Base-by-base conservation (phyloP, 2,888 invertebrate species). In the Holacanthella duospinosa region DNA sequence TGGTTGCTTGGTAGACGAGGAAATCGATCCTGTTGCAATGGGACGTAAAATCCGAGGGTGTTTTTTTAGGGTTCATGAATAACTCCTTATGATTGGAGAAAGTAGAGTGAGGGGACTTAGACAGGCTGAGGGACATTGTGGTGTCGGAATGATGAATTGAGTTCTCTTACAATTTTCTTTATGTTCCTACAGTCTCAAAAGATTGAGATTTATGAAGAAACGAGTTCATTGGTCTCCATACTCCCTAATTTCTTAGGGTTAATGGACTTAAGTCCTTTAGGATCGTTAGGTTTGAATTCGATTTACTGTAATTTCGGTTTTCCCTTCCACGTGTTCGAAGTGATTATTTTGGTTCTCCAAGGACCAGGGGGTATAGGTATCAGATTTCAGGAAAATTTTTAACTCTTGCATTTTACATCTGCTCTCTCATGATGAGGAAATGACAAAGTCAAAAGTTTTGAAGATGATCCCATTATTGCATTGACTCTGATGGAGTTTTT, bases 201-300 rank as follows among this genome's bases (percentile, higher is more conserved):
- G 48, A 48, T 48, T 48, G 48, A 48, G 48, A 48, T 48, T 48
- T 48, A 48, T 48, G 48, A 48, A 48, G 48, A 48, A 48, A 16
- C n/a, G 48, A 48, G n/a, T 9, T 9, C 6, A 48, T 9, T 9
- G 6, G 21, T 16, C 12, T 48, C 4, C 21, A 21, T 9, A 21
- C 19, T 21, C 48, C 48, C 4, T 4, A 48, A 48, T 48, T 48
- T 48, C 48, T 48, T 21, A 16, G 36, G 36, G 16, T 36, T 36
- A 36, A 36, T 36, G 16, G 36, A 9, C 6, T 6, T 6, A 16
- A 36, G 36, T 36, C 36, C 36, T 36, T 16, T 36, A 36, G 36
- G 36, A 36, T 9, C 36, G 36, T 16, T 36, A 36, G 36, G 36
- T 9, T 16, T 36, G 16, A 36, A 36, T 6, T 16, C 36, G 36